Evolutionary conservation across 2,888 invertebrate species (phyloP).

Genomic region (Liodrosophila aerea): DNA sequence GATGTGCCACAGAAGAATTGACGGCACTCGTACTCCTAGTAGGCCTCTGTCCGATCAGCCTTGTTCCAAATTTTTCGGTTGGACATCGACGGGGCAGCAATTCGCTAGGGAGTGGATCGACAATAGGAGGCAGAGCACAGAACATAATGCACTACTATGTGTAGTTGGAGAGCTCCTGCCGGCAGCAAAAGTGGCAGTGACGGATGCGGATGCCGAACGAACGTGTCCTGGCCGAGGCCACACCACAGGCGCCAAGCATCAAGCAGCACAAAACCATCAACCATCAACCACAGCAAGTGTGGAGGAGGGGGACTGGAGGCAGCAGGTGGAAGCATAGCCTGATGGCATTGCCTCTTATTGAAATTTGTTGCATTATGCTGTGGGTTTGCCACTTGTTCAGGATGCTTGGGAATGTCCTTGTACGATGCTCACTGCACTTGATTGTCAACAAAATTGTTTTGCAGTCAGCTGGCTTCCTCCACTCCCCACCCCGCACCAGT

Average conservation of each 20-base stretch:
- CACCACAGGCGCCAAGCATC: conserved; percentile 45
- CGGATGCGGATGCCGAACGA: conserved; percentile 54
- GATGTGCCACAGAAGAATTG: conserved; percentile 55
- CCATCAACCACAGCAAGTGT: too few species aligned
- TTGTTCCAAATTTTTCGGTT: neutral
- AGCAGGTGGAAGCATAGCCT: conserved; percentile 11
- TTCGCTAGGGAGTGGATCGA: conserved; percentile 14
- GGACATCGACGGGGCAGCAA: neutral
- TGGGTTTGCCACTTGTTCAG: conserved; percentile 30
- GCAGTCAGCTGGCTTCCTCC: conserved; percentile 35
- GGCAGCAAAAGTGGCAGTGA: conserved; percentile 38
- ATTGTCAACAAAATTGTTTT: conserved; percentile 76
- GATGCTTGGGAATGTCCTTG: conserved; percentile 61
- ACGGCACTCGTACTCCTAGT: conserved; percentile 29
- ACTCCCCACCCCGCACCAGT: conserved; percentile 19
- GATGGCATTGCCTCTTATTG: conserved; percentile 54
- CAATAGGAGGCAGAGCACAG: conserved; percentile 23
- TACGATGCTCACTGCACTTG: conserved; percentile 65
- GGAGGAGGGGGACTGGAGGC: neutral
- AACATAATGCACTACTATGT: conserved; percentile 50
- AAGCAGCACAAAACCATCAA: conserved; percentile 15
- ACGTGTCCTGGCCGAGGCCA: conserved; percentile 63
- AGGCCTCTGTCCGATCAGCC: neutral
- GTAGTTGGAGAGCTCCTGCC: conserved; percentile 38
- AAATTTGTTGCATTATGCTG: conserved; percentile 75